Evolutionary conservation across 2,888 invertebrate species (phyloP).

Genomic region (Epistrophe grossulariae): DNA sequence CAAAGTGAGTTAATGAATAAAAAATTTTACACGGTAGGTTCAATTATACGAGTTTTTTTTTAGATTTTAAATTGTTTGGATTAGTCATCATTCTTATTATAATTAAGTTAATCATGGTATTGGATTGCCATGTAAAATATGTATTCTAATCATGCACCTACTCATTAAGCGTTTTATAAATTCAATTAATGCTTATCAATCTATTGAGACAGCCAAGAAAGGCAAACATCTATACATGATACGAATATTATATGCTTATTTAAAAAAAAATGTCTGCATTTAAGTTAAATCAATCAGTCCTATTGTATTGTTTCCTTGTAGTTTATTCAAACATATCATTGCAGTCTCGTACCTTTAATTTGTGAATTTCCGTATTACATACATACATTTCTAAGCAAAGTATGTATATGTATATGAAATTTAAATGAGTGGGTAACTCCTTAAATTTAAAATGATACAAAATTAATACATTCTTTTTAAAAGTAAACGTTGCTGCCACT

Average conservation of each 20-base stretch:
- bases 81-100: constrained; percentile 1
- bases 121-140: neutral
- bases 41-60: too few species aligned
- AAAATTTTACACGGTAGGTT: too few species aligned
- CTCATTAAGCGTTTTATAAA: constrained; percentile 11
- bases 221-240: constrained; percentile 13
- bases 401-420: neutral
- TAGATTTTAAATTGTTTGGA: neutral
- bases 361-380: neutral
- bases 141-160: constrained; percentile 2
- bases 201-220: constrained; percentile 6
- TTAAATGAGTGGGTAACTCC: neutral
- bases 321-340: neutral
- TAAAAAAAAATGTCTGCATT: neutral
- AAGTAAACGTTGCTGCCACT: too few species aligned
- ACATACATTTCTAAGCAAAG: too few species aligned
- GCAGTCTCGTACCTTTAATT: neutral
- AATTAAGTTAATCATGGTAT: neutral
- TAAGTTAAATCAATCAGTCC: neutral
- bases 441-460: too few species aligned
- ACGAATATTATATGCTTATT: neutral
- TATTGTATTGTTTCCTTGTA: neutral
- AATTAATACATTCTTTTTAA: too few species aligned
- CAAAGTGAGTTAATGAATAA: too few species aligned
- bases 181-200: constrained; percentile 6